phyloP scores from a whole-genome alignment of 2,113 vertebrate species.

The Hippocampus comes region DNA sequence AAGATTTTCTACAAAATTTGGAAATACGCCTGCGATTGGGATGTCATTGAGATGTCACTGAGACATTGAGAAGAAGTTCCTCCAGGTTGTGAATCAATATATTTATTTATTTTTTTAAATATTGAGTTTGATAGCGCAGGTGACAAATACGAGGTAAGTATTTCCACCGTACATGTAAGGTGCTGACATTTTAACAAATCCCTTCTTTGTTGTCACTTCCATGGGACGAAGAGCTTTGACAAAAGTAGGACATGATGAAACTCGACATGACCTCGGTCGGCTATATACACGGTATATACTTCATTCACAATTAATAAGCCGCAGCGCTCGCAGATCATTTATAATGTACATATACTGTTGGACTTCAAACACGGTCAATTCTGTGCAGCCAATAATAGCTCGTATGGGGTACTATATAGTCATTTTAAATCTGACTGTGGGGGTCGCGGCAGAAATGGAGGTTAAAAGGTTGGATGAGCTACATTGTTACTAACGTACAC shows the following conservation, averaged over 20 bases:
- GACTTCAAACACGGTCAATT: not conserved
- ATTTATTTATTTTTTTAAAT: no score
- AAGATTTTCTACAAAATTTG: not conserved
- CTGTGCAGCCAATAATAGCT: constrained; percentile 30
- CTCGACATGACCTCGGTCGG: not conserved
- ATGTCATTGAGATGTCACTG: not conserved
- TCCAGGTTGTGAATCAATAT: not conserved
- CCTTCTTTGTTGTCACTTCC: not conserved
- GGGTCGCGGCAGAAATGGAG: constrained; percentile 13
- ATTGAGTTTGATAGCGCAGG: no score
- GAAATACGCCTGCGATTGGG: not conserved
- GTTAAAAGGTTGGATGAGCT: constrained; percentile 28
- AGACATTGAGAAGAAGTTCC: not conserved
- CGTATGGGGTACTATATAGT: not conserved
- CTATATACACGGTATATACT: constrained; percentile 11
- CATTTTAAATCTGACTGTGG: constrained; percentile 23
- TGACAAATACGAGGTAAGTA: not conserved
- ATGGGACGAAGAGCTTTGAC: not conserved
- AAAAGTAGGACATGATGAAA: constrained; percentile 11
- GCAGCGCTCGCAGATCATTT: not conserved
- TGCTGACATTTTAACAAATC: not conserved
- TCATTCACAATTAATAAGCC: constrained; percentile 3
- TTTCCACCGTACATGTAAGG: not conserved
- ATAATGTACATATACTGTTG: not conserved
- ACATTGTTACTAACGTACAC: not conserved